A percentile compares a stretch with the other conserved stretches of the same genome.
Evolutionary conservation across 2,113 vertebrate genomes (phyloP).

Genomic region (Equus quagga): DNA sequence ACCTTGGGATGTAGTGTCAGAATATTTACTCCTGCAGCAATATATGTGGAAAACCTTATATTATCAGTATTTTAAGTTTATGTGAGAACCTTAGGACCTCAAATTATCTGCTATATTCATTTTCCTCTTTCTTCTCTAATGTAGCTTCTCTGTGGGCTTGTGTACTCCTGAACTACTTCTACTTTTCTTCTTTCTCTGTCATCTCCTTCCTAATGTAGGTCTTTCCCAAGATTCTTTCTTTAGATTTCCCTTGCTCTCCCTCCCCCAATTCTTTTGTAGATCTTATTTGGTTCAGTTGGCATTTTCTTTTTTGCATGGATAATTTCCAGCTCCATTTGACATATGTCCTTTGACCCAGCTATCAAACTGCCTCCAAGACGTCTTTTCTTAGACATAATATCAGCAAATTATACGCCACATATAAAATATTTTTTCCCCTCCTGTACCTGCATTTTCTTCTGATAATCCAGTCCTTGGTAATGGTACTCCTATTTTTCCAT

Average conservation of each 20-base stretch:
- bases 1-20: not conserved
- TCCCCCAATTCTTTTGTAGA: not conserved
- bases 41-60: not conserved
- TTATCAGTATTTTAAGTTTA: not conserved
- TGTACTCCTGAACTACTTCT: not conserved
- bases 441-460: not conserved
- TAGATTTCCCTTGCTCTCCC: not conserved
- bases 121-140: not conserved
- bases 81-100: not conserved
- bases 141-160: not conserved
- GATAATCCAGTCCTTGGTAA: not conserved
- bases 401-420: not conserved
- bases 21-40: not conserved
- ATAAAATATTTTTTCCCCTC: not conserved
- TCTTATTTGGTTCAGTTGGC: not conserved
- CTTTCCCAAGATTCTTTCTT: not conserved
- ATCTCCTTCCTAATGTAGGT: not conserved
- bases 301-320: not conserved
- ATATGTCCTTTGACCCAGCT: not conserved
- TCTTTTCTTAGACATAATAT: not conserved
- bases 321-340: not conserved
- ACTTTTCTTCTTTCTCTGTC: not conserved
- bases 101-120: not conserved
- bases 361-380: not conserved
- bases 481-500: not conserved